These are phyloP conservation scores for Apamea crenata DNA, from an alignment of 2,888 invertebrate genomes.

Conservation along the genomic window DNA sequence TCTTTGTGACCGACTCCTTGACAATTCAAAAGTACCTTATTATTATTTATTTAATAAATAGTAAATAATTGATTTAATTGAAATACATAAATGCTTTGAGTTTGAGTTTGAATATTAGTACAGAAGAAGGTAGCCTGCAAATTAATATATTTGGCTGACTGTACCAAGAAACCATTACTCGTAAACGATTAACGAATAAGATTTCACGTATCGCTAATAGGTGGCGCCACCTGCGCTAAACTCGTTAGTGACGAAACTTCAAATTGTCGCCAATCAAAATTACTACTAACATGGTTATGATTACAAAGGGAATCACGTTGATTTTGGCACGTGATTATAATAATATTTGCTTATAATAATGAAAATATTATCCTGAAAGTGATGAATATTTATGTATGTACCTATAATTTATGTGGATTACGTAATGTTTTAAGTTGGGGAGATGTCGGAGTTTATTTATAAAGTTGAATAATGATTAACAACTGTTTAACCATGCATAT, in stretches of 20 bases:
- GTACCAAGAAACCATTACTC: slow-evolving; percentile 43
- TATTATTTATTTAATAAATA: too few species aligned
- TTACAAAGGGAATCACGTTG: slow-evolving; percentile 70
- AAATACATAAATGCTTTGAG: neutral
- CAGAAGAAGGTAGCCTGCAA: neutral
- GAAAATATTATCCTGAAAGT: slow-evolving; percentile 1
- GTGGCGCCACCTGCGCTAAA: slow-evolving; percentile 74
- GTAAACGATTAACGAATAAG: slow-evolving; percentile 60
- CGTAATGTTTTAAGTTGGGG: neutral
- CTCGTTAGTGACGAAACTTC: slow-evolving; percentile 76
- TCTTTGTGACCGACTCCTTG: neutral
- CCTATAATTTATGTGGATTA: neutral
- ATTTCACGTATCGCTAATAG: slow-evolving; percentile 72
- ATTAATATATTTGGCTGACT: neutral
- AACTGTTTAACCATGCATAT: neutral
- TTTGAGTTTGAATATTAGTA: neutral
- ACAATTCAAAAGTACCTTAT: neutral
- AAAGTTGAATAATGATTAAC: neutral
- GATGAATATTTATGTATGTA: neutral
- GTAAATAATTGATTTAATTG: neutral
- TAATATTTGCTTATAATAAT: slow-evolving; percentile 4
- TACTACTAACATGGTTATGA: slow-evolving; percentile 73
- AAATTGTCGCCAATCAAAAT: slow-evolving; percentile 77
- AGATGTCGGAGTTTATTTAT: neutral
- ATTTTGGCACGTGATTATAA: slow-evolving; percentile 43